Percentiles rank a stretch among this genome's conserved stretches.
These are phyloP conservation scores for Ptychoptera contaminata DNA, from an alignment of 2,888 invertebrate genomes.

Conservation along the genomic window DNA sequence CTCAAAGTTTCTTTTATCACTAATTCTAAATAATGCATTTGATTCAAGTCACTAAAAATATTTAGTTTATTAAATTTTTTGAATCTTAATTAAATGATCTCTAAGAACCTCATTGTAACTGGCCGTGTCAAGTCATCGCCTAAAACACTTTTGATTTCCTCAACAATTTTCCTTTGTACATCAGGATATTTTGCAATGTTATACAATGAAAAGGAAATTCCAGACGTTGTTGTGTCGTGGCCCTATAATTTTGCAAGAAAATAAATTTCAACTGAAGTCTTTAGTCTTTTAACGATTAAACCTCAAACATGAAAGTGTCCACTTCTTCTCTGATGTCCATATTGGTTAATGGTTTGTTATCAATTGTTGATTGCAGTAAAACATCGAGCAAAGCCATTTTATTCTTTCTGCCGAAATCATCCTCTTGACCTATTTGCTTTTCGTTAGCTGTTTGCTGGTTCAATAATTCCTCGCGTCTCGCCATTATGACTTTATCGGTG, in stretches of 20 bases:
- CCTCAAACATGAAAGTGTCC: slow-evolving; percentile 54
- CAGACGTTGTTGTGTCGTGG: slow-evolving; percentile 24
- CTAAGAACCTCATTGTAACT: slow-evolving; percentile 9
- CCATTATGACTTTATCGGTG: slow-evolving; percentile 37
- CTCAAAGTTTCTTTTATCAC: slow-evolving; percentile 50
- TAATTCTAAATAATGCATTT: slow-evolving; percentile 35
- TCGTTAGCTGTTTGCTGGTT: slow-evolving; percentile 10
- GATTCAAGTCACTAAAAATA: slow-evolving; percentile 15
- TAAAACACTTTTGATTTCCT: slow-evolving; percentile 17
- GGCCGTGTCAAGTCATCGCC: slow-evolving; percentile 15
- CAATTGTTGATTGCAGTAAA: slow-evolving; percentile 38
- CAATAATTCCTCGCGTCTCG: slow-evolving; percentile 27
- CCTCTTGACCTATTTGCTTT: slow-evolving; percentile 1
- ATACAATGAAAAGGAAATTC: slow-evolving; percentile 18
- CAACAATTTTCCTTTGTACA: slow-evolving; percentile 19
- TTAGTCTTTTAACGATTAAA: not conserved
- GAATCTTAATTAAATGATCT: too few relatives aligned
- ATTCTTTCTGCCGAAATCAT: not conserved
- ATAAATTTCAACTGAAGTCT: slow-evolving; percentile 38
- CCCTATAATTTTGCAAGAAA: slow-evolving; percentile 37
- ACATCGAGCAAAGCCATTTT: slow-evolving; percentile 42
- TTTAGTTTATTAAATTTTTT: too few relatives aligned
- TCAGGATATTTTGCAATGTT: slow-evolving; percentile 19
- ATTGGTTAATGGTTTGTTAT: slow-evolving; percentile 38
- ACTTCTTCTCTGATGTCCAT: slow-evolving; percentile 49